These are phyloP conservation scores for Chaetodon trifasciatus DNA, from an alignment of 2,797 vertebrate genomes.

Conservation along the genomic window DNA sequence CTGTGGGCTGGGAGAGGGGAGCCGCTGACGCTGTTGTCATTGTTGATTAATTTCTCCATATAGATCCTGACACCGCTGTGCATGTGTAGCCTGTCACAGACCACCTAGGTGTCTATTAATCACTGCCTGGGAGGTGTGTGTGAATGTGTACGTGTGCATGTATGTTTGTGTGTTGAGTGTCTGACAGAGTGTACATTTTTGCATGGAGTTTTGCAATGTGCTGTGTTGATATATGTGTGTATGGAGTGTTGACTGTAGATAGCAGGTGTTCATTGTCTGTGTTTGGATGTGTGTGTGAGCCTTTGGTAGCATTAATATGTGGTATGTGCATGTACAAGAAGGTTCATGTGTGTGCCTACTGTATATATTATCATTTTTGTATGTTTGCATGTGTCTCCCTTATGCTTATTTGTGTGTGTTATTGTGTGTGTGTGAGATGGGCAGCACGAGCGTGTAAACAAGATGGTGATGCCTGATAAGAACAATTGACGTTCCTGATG, in stretches of 20 bases:
- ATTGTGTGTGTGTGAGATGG: neutral
- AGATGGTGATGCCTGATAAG: slow-evolving; percentile 84
- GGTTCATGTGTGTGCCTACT: slow-evolving; percentile 21
- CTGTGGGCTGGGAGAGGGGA: slow-evolving; percentile 57
- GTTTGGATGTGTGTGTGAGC: slow-evolving; percentile 6
- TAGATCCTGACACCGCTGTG: slow-evolving; percentile 83
- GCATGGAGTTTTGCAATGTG: slow-evolving; percentile 14
- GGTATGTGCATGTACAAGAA: neutral
- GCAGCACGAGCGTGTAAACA: slow-evolving; percentile 75
- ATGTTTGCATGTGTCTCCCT: slow-evolving; percentile 8
- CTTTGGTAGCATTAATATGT: slow-evolving; percentile 4
- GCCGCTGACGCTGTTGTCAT: slow-evolving; percentile 77
- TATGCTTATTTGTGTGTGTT: neutral
- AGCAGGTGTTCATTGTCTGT: slow-evolving; percentile 30
- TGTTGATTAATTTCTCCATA: slow-evolving; percentile 87
- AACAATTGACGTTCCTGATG: slow-evolving; percentile 78
- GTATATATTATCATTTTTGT: slow-evolving; percentile 24
- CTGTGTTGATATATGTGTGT: slow-evolving; percentile 13
- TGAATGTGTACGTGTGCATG: slow-evolving; percentile 44
- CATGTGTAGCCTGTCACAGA: slow-evolving; percentile 85
- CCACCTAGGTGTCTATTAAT: slow-evolving; percentile 85
- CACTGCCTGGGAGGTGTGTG: slow-evolving; percentile 71
- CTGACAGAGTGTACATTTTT: slow-evolving; percentile 21
- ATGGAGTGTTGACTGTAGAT: slow-evolving; percentile 18
- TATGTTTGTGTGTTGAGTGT: slow-evolving; percentile 22